These are phyloP conservation scores for Sardina pilchardus DNA, from an alignment of 2,113 vertebrate species.

Conservation along the genomic window DNA sequence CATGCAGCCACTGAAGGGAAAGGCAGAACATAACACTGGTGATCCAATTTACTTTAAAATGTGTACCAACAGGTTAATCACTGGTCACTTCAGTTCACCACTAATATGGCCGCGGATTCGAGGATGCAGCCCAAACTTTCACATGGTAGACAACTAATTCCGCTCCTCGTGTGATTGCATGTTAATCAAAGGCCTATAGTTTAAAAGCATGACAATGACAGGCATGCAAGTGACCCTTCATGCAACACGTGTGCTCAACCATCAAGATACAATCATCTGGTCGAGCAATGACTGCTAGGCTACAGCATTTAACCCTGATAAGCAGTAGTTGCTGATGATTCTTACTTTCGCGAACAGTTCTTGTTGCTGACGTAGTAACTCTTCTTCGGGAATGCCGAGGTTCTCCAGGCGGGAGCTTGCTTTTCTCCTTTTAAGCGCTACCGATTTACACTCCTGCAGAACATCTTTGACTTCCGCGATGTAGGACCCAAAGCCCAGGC, in stretches of 20 bases:
- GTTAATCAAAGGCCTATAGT: not conserved
- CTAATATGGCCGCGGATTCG: not conserved
- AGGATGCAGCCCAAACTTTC: not conserved
- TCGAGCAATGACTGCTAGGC: not conserved
- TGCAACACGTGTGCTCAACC: not conserved
- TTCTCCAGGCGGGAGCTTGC: conserved; percentile 96
- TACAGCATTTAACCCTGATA: not conserved
- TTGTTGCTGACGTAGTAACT: conserved; percentile 95
- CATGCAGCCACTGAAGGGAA: not conserved
- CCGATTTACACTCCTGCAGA: conserved; percentile 98
- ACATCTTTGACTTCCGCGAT: conserved; percentile 99
- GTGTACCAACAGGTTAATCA: no score
- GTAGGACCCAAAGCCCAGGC: conserved; percentile 96
- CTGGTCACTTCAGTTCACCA: no score
- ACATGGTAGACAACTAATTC: no score
- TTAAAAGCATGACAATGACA: not conserved
- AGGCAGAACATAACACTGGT: no score
- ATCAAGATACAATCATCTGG: no score
- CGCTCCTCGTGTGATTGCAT: not conserved
- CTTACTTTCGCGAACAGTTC: conserved; percentile 97
- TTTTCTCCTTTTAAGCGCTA: conserved; percentile 97
- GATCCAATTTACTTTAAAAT: no score
- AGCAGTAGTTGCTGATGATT: not conserved
- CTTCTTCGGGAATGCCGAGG: conserved; percentile 96
- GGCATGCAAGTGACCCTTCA: not conserved